phyloP scores from a whole-genome alignment of 92 coral and sea anemone genomes.

The Isaurus tuberculatus region DNA sequence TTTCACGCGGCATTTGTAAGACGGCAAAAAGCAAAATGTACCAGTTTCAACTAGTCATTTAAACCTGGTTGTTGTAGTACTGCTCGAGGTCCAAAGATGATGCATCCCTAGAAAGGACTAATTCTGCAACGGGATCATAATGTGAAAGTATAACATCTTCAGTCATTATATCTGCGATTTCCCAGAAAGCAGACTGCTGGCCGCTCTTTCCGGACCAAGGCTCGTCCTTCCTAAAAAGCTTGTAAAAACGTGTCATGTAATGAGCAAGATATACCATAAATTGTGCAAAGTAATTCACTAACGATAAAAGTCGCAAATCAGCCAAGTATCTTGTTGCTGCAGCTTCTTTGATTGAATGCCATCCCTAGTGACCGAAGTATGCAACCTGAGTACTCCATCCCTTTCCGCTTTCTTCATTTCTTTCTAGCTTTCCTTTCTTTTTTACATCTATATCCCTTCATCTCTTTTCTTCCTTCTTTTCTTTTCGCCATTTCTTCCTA shows the following conservation, averaged over 20 bases:
- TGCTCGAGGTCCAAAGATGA: conserved; percentile 49
- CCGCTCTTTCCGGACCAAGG: conserved; percentile 34
- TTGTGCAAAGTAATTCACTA: conserved; percentile 40
- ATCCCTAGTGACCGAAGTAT: conserved; percentile 17
- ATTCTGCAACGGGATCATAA: conserved; percentile 55
- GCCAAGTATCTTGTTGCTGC: conserved; percentile 19
- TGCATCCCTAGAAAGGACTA: conserved; percentile 57
- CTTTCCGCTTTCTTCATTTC: too few relatives aligned
- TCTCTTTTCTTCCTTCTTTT: too few relatives aligned
- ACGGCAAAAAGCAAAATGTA: conserved; percentile 50
- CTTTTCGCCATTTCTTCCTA: too few relatives aligned
- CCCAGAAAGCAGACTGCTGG: conserved; percentile 16
- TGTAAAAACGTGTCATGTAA: conserved; percentile 39
- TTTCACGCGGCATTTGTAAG: conserved; percentile 47
- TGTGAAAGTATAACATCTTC: conserved; percentile 46
- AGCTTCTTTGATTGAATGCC: conserved; percentile 52
- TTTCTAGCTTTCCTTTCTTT: too few relatives aligned
- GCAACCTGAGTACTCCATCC: too few relatives aligned
- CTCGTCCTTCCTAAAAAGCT: conserved; percentile 43
- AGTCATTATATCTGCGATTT: conserved; percentile 23
- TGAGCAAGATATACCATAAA: conserved; percentile 40
- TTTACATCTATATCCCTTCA: too few relatives aligned
- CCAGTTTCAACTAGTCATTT: conserved; percentile 51
- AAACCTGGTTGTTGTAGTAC: conserved; percentile 49
- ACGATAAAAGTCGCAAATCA: conserved; percentile 46